These are phyloP conservation scores for Melanerpes formicivorus DNA, from an alignment of 2,113 vertebrate species.

Conservation along the genomic window DNA sequence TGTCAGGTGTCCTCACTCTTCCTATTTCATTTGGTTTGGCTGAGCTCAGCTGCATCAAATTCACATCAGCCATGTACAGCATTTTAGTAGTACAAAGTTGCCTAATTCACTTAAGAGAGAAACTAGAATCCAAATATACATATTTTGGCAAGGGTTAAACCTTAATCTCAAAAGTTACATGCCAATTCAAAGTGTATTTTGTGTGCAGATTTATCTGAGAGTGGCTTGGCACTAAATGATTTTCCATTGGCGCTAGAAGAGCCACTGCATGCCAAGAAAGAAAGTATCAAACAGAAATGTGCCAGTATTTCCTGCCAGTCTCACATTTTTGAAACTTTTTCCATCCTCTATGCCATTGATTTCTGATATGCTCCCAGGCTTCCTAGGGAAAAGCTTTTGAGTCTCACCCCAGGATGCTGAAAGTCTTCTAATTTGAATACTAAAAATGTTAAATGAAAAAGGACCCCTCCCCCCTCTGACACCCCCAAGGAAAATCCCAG, in stretches of 20 bases:
- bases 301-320: constrained; percentile 76
- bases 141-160: constrained; percentile 50
- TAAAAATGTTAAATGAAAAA: constrained; percentile 62
- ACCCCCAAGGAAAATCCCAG: constrained; percentile 31
- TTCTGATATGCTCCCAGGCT: constrained; percentile 72
- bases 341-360: constrained; percentile 75
- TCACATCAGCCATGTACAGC: not conserved
- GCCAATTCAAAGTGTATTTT: constrained; percentile 60
- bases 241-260: constrained; percentile 77
- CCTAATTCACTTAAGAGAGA: constrained; percentile 38
- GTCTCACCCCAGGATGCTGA: constrained; percentile 50
- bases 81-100: not conserved
- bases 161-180: constrained; percentile 50
- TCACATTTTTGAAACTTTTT: constrained; percentile 79
- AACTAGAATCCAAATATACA: constrained; percentile 24
- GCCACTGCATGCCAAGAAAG: constrained; percentile 71
- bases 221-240: constrained; percentile 76
- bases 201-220: constrained; percentile 76
- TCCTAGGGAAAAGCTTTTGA: constrained; percentile 72
- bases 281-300: constrained; percentile 72
- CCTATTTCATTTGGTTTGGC: not conserved
- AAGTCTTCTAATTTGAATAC: constrained; percentile 68
- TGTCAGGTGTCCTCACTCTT: constrained; percentile 18
- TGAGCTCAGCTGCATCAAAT: not conserved
- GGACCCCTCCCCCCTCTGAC: not conserved